Percentiles rank a stretch among this genome's conserved stretches.
These are phyloP conservation scores for Melanerpes aurifrons DNA, from an alignment of 2,113 vertebrate species.

Conservation along the genomic window DNA sequence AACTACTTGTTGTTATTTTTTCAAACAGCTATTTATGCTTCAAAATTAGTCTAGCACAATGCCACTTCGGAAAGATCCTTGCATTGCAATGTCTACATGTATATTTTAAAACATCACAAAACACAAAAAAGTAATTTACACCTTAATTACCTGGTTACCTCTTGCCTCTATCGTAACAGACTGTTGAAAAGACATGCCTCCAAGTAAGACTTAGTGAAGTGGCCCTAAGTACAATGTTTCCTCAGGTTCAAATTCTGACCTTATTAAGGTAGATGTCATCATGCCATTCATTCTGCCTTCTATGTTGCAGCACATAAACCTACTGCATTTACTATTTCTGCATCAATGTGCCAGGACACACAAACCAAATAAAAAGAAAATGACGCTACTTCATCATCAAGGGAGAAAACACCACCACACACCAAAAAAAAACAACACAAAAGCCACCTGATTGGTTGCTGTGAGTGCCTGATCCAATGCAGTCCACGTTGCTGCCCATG, in stretches of 20 bases:
- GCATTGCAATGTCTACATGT: not conserved
- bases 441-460: not conserved
- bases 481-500: not conserved
- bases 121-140: not conserved
- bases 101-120: not conserved
- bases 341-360: not conserved
- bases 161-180: not conserved
- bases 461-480: not conserved
- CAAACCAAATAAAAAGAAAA: not conserved
- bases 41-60: not conserved
- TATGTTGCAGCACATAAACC: not conserved
- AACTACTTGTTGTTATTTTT: not conserved
- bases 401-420: not conserved
- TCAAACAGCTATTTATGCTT: not conserved
- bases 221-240: not conserved
- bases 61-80: not conserved
- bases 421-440: too few relatives aligned
- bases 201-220: not conserved
- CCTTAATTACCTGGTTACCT: not conserved
- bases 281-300: not conserved
- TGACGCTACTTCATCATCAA: not conserved
- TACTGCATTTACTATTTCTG: not conserved
- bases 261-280: not conserved
- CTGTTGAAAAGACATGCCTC: not conserved
- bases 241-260: not conserved